Conservation (phyloP, 2,888 invertebrate genomes). For the Drosophila atripex region DNA sequence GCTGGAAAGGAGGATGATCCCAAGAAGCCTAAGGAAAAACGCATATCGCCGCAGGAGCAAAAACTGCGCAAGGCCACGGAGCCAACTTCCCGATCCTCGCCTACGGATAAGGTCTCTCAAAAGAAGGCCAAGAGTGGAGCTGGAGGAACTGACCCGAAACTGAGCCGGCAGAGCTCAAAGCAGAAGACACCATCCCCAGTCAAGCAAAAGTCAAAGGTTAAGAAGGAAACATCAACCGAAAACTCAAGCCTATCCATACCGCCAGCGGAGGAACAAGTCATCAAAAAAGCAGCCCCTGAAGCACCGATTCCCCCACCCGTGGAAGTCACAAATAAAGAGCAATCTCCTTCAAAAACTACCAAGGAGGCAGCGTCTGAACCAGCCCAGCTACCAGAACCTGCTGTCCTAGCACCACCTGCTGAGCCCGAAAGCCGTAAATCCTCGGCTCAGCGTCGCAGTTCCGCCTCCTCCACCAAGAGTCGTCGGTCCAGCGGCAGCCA, state of each 20-base stretch:
- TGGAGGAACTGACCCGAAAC: constrained; percentile 24
- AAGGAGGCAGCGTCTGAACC: constrained; percentile 10
- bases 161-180: constrained; percentile 56
- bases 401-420: constrained; percentile 12
- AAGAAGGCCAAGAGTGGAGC: constrained; percentile 33
- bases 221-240: constrained; percentile 56
- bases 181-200: constrained; percentile 68
- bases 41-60: constrained; percentile 61
- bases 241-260: constrained; percentile 43
- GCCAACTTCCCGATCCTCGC: constrained; percentile 18
- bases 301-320: not conserved
- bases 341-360: constrained; percentile 16
- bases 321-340: not conserved
- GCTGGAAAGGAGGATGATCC: constrained; percentile 50
- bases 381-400: constrained; percentile 9
- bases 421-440: constrained; percentile 60
- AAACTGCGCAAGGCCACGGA: constrained; percentile 46
- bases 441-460: constrained; percentile 50
- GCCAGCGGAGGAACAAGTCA: constrained; percentile 34
- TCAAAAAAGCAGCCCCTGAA: constrained; percentile 20
- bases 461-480: constrained; percentile 50
- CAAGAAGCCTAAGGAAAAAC: constrained; percentile 53
- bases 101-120: constrained; percentile 43
- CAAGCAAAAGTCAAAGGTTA: constrained; percentile 40
- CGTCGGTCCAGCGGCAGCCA: constrained; percentile 67